These are phyloP conservation scores for Zaprionus inermis DNA, from an alignment of 1,140 invertebrate genomes.

Conservation along the genomic window DNA sequence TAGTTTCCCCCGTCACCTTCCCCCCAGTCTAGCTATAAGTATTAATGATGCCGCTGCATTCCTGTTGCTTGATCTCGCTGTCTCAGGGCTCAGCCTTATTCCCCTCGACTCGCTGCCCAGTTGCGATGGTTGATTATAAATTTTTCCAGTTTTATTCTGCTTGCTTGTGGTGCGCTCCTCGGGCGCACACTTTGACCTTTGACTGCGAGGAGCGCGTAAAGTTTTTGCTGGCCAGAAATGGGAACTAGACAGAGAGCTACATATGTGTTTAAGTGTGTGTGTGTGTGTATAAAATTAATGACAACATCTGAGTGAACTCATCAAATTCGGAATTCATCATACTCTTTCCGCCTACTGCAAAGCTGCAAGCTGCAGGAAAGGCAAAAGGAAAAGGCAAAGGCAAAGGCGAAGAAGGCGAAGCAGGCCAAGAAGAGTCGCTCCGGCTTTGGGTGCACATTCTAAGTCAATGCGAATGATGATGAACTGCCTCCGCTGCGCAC, in stretches of 20 bases:
- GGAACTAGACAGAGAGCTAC: not conserved
- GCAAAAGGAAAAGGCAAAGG: conserved; percentile 8
- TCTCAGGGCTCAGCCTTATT: too few relatives aligned
- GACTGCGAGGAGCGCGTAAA: conserved; percentile 1
- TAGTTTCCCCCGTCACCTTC: not conserved
- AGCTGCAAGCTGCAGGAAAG: conserved; percentile 21
- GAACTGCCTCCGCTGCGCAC: conserved; percentile 61
- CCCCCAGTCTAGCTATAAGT: not conserved
- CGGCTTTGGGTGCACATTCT: conserved; percentile 72
- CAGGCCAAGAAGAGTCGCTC: not conserved
- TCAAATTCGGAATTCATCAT: conserved; percentile 83
- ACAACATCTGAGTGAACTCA: conserved; percentile 82
- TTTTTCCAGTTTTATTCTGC: conserved; percentile 2
- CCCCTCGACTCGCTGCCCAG: not conserved
- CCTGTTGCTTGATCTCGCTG: not conserved
- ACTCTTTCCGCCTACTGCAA: conserved; percentile 77
- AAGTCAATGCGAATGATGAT: conserved; percentile 81
- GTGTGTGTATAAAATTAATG: conserved; percentile 72
- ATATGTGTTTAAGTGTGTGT: not conserved
- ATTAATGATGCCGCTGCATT: conserved; percentile 3
- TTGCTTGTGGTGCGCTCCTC: conserved; percentile 8
- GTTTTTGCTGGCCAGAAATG: conserved; percentile 10
- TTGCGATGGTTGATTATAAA: conserved; percentile 37
- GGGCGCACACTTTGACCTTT: conserved; percentile 39
- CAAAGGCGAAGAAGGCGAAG: not conserved